A percentile compares a stretch with the other conserved stretches of the same genome.
These are phyloP conservation scores for Tenebrosternarchus preto DNA, from an alignment of 2,113 vertebrate species.

Conservation along the genomic window DNA sequence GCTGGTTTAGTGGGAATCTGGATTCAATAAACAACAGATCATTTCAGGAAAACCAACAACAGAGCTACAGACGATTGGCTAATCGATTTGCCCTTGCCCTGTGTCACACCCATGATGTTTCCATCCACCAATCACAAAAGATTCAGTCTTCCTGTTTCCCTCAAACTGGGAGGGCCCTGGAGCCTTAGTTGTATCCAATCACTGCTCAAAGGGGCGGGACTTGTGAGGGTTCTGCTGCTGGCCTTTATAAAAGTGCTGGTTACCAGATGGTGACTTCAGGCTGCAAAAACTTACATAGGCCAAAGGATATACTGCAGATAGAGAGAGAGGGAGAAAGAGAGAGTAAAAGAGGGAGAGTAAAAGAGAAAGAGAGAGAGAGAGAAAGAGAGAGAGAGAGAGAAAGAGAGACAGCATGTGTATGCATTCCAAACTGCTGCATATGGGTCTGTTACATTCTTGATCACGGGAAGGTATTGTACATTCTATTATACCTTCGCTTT, in stretches of 20 bases:
- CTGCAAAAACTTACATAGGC: slow-evolving; percentile 33
- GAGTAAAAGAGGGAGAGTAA: background rate
- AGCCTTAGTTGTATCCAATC: slow-evolving; percentile 66
- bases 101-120: slow-evolving; percentile 69
- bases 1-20: slow-evolving; percentile 78
- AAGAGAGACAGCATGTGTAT: background rate
- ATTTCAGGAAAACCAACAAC: slow-evolving; percentile 72
- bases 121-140: slow-evolving; percentile 59
- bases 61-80: slow-evolving; percentile 72
- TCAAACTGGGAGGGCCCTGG: slow-evolving; percentile 57
- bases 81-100: slow-evolving; percentile 59
- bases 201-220: slow-evolving; percentile 63
- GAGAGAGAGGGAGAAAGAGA: too few relatives aligned
- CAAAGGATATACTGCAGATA: slow-evolving; percentile 5
- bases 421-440: background rate
- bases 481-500: background rate
- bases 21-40: slow-evolving; percentile 80
- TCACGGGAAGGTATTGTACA: background rate
- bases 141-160: slow-evolving; percentile 64
- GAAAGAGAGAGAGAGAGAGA: background rate
- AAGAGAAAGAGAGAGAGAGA: slow-evolving; percentile 1
- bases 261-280: slow-evolving; percentile 57
- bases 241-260: slow-evolving; percentile 70
- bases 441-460: background rate
- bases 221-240: slow-evolving; percentile 54